Percentiles rank a stretch among this genome's conserved stretches.
phyloP scores from a whole-genome alignment of 2,113 vertebrate genomes.

The Reinhardtius hippoglossoides region DNA sequence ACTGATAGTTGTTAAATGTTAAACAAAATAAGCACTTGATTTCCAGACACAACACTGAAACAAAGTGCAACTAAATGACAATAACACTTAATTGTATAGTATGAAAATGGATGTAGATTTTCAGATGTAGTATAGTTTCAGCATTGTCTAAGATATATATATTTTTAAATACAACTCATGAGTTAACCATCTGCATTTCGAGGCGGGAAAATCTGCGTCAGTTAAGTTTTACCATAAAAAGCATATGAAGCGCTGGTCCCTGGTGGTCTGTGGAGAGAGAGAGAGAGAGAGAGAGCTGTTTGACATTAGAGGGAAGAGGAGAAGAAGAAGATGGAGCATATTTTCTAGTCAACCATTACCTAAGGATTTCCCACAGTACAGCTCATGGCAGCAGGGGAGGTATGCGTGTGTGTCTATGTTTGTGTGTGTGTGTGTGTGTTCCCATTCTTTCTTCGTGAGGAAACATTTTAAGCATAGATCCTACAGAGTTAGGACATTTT shows the following conservation, averaged over 20 bases:
- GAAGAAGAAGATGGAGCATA: conserved; percentile 29
- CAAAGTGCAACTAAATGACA: no score
- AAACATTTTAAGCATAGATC: no score
- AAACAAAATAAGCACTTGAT: no score
- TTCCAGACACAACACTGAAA: no score
- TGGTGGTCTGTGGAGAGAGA: conserved; percentile 48
- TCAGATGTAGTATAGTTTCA: no score
- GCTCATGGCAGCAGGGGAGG: conserved; percentile 29
- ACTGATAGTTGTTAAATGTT: no score
- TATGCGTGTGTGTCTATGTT: conserved; percentile 23
- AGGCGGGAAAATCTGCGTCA: neutral
- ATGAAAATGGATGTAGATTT: no score
- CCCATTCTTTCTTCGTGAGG: neutral
- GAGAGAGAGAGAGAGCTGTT: conserved; percentile 36
- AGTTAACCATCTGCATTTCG: neutral
- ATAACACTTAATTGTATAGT: no score
- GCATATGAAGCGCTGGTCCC: conserved; percentile 29
- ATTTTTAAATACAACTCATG: neutral
- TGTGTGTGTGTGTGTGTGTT: conserved; percentile 11
- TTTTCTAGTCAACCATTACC: conserved; percentile 72
- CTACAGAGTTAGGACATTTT: no score
- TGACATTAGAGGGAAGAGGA: conserved; percentile 19
- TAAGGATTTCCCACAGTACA: conserved; percentile 75
- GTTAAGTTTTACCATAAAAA: conserved; percentile 18
- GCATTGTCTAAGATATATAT: no score